Conservation (phyloP, 2,797 vertebrate species). For the Argya squamiceps region DNA sequence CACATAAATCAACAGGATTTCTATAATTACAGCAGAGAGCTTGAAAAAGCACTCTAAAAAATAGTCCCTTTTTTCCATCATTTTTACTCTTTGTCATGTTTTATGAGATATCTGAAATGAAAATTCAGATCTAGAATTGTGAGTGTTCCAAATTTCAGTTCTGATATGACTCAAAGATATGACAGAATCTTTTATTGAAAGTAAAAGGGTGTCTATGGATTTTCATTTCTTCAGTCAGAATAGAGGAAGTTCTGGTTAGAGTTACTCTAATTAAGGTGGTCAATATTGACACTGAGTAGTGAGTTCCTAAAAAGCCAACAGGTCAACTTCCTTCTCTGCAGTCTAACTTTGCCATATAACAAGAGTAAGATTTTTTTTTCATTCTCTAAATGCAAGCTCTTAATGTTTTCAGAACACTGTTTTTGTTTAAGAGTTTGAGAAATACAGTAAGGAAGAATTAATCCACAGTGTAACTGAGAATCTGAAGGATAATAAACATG, state of each 20-base stretch:
- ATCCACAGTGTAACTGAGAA: not conserved
- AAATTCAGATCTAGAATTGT: not conserved
- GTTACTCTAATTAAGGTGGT: not conserved
- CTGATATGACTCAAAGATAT: not conserved
- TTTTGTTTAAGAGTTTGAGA: not conserved
- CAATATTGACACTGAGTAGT: not conserved
- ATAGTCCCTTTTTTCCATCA: accelerated
- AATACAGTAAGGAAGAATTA: not conserved
- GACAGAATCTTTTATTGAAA: not conserved
- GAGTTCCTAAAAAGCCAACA: not conserved
- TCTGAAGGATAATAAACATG: not conserved
- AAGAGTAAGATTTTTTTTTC: not conserved
- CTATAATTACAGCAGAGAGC: not conserved
- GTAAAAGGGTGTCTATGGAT: accelerated
- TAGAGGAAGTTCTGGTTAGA: not conserved
- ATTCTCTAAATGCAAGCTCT: not conserved
- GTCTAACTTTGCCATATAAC: not conserved
- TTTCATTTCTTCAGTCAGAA: not conserved
- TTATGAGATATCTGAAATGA: not conserved
- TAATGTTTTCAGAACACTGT: not conserved
- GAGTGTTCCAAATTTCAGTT: not conserved
- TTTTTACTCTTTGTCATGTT: not conserved
- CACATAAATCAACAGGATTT: not conserved
- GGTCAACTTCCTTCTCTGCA: not conserved
- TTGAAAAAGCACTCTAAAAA: not conserved